These are phyloP conservation scores for Rutilus rutilus DNA, from an alignment of 2,113 vertebrate species.

Conservation along the genomic window DNA sequence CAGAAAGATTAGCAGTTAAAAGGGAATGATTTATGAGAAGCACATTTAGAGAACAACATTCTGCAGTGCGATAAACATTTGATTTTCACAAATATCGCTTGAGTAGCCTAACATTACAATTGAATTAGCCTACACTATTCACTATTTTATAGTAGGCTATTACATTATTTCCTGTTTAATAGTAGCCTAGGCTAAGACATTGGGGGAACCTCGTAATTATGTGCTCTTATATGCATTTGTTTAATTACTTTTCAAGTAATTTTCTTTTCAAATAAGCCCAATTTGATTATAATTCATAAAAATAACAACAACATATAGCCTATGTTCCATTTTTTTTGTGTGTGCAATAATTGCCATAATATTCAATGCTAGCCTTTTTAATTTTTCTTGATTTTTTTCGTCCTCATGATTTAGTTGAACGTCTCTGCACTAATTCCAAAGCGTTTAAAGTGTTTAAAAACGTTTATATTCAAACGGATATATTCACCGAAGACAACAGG, in stretches of 20 bases:
- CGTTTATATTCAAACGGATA: neutral
- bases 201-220: too few species aligned
- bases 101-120: neutral
- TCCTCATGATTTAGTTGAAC: neutral
- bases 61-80: neutral
- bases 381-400: too few species aligned
- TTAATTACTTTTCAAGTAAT: neutral
- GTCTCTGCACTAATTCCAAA: neutral
- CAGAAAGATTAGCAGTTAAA: neutral
- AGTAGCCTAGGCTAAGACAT: too few species aligned
- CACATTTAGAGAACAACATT: neutral
- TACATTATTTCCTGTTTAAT: too few species aligned
- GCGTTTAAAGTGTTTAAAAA: neutral
- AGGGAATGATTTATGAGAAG: neutral
- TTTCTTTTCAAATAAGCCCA: too few species aligned
- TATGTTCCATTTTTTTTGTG: neutral
- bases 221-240: neutral
- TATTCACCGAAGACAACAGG: neutral
- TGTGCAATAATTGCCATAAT: neutral
- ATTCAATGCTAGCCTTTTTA: neutral
- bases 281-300: neutral
- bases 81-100: neutral
- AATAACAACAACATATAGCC: neutral
- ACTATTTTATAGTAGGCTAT: neutral
- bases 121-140: neutral